These are phyloP conservation scores for Dysmachus trigonus DNA, from an alignment of 2,888 invertebrate species.

Conservation along the genomic window DNA sequence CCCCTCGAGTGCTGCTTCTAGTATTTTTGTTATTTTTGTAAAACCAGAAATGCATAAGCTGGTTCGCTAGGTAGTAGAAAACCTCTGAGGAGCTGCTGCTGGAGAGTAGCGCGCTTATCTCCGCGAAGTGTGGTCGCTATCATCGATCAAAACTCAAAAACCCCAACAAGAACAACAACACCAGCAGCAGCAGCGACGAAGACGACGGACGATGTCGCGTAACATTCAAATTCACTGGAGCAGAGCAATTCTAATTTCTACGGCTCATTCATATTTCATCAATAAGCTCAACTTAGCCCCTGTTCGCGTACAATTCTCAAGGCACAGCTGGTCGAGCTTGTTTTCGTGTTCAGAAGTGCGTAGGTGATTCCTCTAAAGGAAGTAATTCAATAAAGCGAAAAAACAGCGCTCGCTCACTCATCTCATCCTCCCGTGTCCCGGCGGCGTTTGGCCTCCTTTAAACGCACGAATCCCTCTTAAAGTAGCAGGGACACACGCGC, in stretches of 20 bases:
- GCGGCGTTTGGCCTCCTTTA: neutral
- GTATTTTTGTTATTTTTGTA: neutral
- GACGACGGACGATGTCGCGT: neutral
- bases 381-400: neutral
- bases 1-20: neutral
- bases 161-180: too few species aligned
- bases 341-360: neutral
- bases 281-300: neutral
- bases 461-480: neutral
- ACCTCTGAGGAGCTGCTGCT: neutral
- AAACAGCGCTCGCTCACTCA: neutral
- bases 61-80: neutral
- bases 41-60: neutral
- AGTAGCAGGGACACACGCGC: neutral
- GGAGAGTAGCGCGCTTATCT: neutral
- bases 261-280: neutral
- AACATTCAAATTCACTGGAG: neutral
- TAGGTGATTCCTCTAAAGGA: neutral
- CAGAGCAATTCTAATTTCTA: neutral
- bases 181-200: too few species aligned
- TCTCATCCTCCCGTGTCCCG: neutral
- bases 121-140: neutral
- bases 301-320: too few species aligned
- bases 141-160: neutral
- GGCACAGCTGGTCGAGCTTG: neutral